Evolutionary conservation across 2,888 invertebrate genomes (phyloP).

Genomic region (Melipona bicolor): DNA sequence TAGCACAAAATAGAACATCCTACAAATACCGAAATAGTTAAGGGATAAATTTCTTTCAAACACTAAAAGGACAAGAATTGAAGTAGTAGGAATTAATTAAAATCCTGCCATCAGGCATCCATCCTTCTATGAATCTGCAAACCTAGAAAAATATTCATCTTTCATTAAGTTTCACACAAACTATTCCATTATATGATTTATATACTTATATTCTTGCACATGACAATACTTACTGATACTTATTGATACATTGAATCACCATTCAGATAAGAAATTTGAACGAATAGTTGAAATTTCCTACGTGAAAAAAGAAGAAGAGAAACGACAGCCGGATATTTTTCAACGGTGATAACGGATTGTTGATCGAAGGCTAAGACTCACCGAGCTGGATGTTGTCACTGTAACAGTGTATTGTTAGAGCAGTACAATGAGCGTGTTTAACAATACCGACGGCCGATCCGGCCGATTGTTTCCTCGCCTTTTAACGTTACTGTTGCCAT

Average conservation of each 20-base stretch:
- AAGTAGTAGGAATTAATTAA: neutral
- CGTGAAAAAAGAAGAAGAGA: constrained; percentile 28
- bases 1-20: neutral
- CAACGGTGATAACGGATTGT: constrained; percentile 75
- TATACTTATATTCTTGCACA: neutral
- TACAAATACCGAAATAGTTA: neutral
- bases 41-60: neutral
- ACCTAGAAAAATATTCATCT: neutral
- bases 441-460: constrained; percentile 73
- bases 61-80: neutral
- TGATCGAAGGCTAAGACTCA: constrained; percentile 73
- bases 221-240: neutral
- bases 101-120: neutral
- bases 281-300: constrained; percentile 15
- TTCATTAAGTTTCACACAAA: neutral
- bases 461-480: constrained; percentile 76
- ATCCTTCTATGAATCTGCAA: neutral
- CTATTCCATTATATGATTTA: neutral
- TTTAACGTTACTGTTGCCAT: constrained; percentile 62
- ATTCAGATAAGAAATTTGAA: neutral
- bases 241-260: neutral
- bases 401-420: constrained; percentile 79
- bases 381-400: constrained; percentile 72
- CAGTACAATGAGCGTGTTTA: constrained; percentile 80
- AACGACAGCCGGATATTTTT: constrained; percentile 76